Percentiles rank a stretch among this genome's conserved stretches.
These are phyloP conservation scores for Axis porcinus DNA, from an alignment of 2,113 vertebrate genomes.

Conservation along the genomic window DNA sequence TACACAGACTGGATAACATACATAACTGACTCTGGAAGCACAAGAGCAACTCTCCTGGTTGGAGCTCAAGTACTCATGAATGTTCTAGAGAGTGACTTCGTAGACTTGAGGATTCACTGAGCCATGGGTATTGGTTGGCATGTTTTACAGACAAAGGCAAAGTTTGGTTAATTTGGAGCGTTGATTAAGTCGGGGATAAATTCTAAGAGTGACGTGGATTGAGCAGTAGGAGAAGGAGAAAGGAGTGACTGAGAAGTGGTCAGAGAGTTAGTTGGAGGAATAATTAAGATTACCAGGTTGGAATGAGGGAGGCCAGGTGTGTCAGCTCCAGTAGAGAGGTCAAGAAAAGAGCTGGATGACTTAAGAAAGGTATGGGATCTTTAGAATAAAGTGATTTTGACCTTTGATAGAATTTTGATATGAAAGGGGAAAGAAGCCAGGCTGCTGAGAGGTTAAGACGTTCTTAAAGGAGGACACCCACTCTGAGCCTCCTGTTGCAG, in stretches of 20 bases:
- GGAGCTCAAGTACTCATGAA: not conserved
- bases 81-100: not conserved
- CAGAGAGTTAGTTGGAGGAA: not conserved
- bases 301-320: not conserved
- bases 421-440: not conserved
- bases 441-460: not conserved
- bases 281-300: not conserved
- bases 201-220: not conserved
- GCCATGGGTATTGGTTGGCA: not conserved
- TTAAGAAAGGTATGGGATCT: not conserved
- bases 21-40: not conserved
- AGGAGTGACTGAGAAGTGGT: not conserved
- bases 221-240: not conserved
- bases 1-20: not conserved
- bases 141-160: not conserved
- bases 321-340: not conserved
- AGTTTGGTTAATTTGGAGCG: not conserved
- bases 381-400: not conserved
- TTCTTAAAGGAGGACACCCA: not conserved
- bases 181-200: not conserved
- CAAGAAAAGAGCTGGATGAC: not conserved
- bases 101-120: not conserved
- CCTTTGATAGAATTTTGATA: not conserved
- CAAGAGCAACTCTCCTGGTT: not conserved
- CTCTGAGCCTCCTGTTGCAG: not conserved